Evolutionary conservation across 1,140 invertebrate genomes (phyloP), one percentile per base, ranked within the genome.

Genomic region (Periplaneta americana): DNA sequence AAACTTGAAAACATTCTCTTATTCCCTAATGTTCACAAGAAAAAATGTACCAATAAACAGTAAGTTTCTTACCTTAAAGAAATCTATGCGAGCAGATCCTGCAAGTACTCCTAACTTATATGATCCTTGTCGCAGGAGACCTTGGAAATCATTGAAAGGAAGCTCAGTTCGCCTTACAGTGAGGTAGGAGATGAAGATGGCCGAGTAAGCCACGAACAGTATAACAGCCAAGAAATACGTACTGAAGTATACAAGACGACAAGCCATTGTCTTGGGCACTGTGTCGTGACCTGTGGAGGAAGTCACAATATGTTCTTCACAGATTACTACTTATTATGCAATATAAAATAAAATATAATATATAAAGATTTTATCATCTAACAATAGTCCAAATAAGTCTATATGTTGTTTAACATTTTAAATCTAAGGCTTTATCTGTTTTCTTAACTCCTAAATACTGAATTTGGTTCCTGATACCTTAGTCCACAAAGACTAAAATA

Each of bases 21-120:
- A n/a, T n/a, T n/a, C n/a, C n/a, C n/a, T n/a, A n/a, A n/a, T n/a
- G n/a, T n/a, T n/a, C n/a, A n/a, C n/a, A n/a, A n/a, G n/a, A n/a
- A n/a, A n/a, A n/a, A n/a, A n/a, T n/a, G n/a, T n/a, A n/a, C n/a
- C n/a, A n/a, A n/a, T n/a, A n/a, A n/a, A n/a, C n/a, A n/a, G n/a
- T n/a, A n/a, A n/a, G n/a, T n/a, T n/a, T n/a, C n/a, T 32, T 22
- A 74, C 79, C 28, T 80, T 80, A 28, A 74, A 80, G 39, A 39
- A 66, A 15, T 57, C 48, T 13, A 80, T n/a, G 15, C 48, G 77
- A 13, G 35, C 77, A 28, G 77, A 78, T 15, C 33, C 39, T n/a
- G 77, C 32, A 10, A 78, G 77, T 28, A 78, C 77, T 8, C 77
- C 77, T 18, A 78, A 34, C 35, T 32, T 78, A 34, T 78, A 78